Evolutionary conservation across 2,113 vertebrate species (phyloP), one percentile per base, ranked within the genome.

Genomic region (Myiozetetes cayanensis): DNA sequence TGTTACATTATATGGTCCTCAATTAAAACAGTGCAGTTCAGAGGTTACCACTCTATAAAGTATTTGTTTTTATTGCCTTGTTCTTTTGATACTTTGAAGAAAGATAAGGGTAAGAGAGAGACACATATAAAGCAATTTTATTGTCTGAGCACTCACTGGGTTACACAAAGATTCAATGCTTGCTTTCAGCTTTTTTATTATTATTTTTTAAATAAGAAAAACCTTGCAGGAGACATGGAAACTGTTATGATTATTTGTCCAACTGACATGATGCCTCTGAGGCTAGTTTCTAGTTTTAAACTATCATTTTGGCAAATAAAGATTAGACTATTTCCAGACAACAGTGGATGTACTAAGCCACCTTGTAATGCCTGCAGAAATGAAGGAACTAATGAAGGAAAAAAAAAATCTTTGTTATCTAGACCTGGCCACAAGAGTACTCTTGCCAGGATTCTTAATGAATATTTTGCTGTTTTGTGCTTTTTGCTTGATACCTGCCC

Each of bases 191-290:
- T 86, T 55, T 63, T 58, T 82, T 82, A 50, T 77, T 87, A 46
- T 85, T 65, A 28, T 73, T 73, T 88, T 94, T 87, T 50, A 78
- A 92, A 92, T 72, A 87, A 89, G 70, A 56, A 82, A 92, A 85
- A 24, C 33, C 77, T 92, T 58, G 35, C 30, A 83, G 90, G 63
- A 88, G 74, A 55, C 71, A 68, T 2, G 3, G 46, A 70, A 95
- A 68, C 33, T 13, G 43, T 78, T 76, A 75, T 14, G 31, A 85
- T 93, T 92, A 91, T 95, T 93, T 94, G 80, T 81, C 92, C 80
- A 84, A 53, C 49, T 92, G 93, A 82, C 73, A 87, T 5, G 30
- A 65, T 68, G 73, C 44, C 80, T 94, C 44, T 84, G 74, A 81
- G 91, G 89, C 68, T 87, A 63, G 50, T 71, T 86, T 84, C 70